Conservation (phyloP, 2,888 invertebrate genomes). For the Beris morrisii region DNA sequence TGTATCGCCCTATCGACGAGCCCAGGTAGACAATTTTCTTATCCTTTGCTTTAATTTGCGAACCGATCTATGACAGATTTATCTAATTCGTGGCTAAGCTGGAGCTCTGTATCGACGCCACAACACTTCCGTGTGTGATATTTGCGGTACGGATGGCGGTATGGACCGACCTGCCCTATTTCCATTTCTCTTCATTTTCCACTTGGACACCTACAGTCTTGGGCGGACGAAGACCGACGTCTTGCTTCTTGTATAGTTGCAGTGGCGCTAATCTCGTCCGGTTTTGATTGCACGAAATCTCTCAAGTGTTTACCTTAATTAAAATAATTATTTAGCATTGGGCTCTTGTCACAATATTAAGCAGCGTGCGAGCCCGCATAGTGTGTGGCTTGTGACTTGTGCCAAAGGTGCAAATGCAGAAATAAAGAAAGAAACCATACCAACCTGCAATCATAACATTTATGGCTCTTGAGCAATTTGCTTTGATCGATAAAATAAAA, state of each 20-base stretch:
- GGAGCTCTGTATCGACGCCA: background rate
- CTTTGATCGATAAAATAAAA: background rate
- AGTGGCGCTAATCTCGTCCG: no score
- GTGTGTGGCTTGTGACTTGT: background rate
- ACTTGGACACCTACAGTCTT: background rate
- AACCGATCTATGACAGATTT: constrained; percentile 26
- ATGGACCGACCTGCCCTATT: background rate
- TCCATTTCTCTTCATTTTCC: background rate
- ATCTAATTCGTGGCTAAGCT: constrained; percentile 20
- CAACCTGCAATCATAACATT: constrained; percentile 14
- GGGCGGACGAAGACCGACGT: background rate
- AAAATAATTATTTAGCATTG: no score
- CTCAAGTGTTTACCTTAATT: no score
- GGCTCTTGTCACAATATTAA: no score
- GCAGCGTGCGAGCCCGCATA: background rate
- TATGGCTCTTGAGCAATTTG: constrained; percentile 10
- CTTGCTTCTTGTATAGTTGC: no score
- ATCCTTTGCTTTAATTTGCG: background rate
- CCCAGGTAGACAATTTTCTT: constrained; percentile 15
- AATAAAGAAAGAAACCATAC: background rate
- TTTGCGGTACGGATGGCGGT: background rate
- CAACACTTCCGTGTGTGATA: constrained; percentile 23
- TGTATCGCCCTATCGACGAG: background rate
- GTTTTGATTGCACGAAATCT: no score
- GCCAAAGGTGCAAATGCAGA: background rate